Evolutionary conservation across 2,888 invertebrate species (phyloP), one percentile per base, ranked within the genome.

Genomic region (Furcula furcula): DNA sequence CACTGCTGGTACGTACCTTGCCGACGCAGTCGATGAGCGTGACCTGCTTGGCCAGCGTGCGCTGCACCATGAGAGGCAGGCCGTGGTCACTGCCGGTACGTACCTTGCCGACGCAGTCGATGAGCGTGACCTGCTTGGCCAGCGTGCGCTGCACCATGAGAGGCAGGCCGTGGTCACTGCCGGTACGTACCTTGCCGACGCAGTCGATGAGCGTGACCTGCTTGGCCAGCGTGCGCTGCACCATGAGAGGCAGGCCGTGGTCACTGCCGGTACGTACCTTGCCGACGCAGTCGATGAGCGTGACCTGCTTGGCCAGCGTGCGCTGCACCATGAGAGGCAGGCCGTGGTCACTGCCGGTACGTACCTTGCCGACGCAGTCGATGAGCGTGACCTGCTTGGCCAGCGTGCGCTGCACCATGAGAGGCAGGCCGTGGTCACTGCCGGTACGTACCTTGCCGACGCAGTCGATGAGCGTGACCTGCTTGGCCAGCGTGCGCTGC

Each of bases 21-120:
- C 97, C 97, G 29, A 97, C 95, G 55, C 96, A 94, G 58, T 96
- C 95, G 0, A 92, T 90, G 15, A 98, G 90, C 0, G 95, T 92
- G 34, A 98, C 96, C 80, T 98, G 97, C 74, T 97, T 95, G 25
- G 98, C 97, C 22, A 98, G 86, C 0, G 98, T 98, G 37, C 97
- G 90, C 79, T 98, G 98, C 60, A 98, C 96, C 61, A 98, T 90
- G 40, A 98, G 89, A 1, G 98, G 98, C 55, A 98, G 87, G 1
- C 98, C 98, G 16, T n/a, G n/a, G n/a, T n/a, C n/a, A n/a, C n/a
- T n/a, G n/a, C n/a, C n/a, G n/a, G n/a, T n/a, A 5, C 2, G 25
- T 44, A 83, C 84, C 78, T 94, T 95, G 9, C 97, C 97, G 29
- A 97, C 95, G 55, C 96, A 94, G 58, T 96, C 95, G 0, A 92